phyloP scores from a whole-genome alignment of 2,888 invertebrate species.

The Cerastis leucographa region DNA sequence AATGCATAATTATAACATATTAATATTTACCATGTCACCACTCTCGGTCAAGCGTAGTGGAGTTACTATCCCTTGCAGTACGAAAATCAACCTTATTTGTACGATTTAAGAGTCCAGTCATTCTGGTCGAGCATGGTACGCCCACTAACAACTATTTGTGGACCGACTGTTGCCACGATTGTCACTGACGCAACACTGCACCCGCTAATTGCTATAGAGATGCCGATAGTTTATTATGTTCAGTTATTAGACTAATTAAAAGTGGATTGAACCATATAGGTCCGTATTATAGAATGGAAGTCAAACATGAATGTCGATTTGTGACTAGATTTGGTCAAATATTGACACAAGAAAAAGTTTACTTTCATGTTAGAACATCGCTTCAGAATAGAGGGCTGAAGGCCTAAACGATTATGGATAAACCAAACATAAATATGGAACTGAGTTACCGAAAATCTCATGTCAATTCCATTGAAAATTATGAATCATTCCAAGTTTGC shows the following conservation, averaged over 20 bases:
- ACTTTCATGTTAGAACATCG: not conserved
- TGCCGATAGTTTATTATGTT: slow-evolving; percentile 18
- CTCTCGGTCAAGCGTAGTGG: slow-evolving; percentile 39
- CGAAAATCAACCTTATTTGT: not conserved
- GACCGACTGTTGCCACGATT: slow-evolving; percentile 51
- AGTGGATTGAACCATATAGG: slow-evolving; percentile 12
- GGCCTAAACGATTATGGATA: not conserved
- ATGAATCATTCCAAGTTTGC: not conserved
- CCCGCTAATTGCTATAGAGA: slow-evolving; percentile 55
- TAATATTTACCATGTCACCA: slow-evolving; percentile 63
- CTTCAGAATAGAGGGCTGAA: no score
- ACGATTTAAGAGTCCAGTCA: not conserved
- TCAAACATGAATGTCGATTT: not conserved
- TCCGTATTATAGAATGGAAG: not conserved
- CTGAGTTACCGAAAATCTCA: not conserved
- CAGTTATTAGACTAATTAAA: not conserved
- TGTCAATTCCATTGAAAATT: not conserved
- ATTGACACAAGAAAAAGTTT: not conserved
- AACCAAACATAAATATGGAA: not conserved
- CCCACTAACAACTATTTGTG: slow-evolving; percentile 64
- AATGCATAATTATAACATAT: slow-evolving; percentile 63
- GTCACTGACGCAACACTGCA: slow-evolving; percentile 62
- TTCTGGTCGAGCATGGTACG: slow-evolving; percentile 15
- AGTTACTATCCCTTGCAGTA: not conserved
- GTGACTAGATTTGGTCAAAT: not conserved